A percentile compares a stretch with the other conserved stretches of the same genome.
phyloP scores from a whole-genome alignment of 37 sponge, comb jelly and placozoan genomes.

The Agelas oroides region DNA sequence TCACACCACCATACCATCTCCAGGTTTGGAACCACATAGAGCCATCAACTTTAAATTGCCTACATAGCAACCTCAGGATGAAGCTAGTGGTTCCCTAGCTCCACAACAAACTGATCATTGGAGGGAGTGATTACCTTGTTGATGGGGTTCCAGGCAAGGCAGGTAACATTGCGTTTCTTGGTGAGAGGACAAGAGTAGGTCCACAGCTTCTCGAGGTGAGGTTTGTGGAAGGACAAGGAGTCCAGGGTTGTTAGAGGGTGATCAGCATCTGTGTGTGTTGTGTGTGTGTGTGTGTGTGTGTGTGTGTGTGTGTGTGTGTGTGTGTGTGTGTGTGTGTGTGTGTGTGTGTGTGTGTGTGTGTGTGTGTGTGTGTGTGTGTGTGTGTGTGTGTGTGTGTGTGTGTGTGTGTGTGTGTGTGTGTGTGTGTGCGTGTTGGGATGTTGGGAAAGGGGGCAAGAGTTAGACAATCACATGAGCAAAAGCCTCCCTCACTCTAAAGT shows the following conservation, averaged over 20 bases:
- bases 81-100: too few species aligned
- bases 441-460: too few species aligned
- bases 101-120: too few species aligned
- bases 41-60: too few species aligned
- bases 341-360: slow-evolving; percentile 5
- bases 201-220: slow-evolving; percentile 92
- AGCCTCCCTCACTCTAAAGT: too few species aligned
- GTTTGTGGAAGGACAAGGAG: slow-evolving; percentile 33
- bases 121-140: slow-evolving; percentile 58
- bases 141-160: slow-evolving; percentile 86
- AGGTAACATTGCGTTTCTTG: slow-evolving; percentile 66
- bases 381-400: slow-evolving; percentile 37
- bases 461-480: too few species aligned
- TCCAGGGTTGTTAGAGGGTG: background rate
- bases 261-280: slow-evolving; percentile 40
- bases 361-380: slow-evolving; percentile 12
- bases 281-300: slow-evolving; percentile 19
- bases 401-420: slow-evolving; percentile 41
- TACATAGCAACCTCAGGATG: too few species aligned
- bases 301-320: slow-evolving; percentile 21
- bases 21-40: too few species aligned
- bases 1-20: too few species aligned
- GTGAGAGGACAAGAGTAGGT: slow-evolving; percentile 73
- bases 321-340: slow-evolving; percentile 18
- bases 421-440: background rate